These are phyloP conservation scores for Agelaius phoeniceus DNA, from an alignment of 2,113 vertebrate species.

Conservation along the genomic window DNA sequence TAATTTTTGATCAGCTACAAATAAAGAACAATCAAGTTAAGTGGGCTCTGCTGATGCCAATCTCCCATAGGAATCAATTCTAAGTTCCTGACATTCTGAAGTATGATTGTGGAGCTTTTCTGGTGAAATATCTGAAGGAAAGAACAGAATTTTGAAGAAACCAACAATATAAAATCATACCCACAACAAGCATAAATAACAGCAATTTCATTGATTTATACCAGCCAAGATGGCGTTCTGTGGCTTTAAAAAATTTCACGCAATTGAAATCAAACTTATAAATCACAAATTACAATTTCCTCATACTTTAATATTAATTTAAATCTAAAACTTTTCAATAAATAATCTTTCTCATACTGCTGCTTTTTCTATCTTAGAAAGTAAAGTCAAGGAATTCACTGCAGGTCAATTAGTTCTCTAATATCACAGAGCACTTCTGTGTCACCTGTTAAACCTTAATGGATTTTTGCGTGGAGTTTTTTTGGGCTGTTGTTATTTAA, in stretches of 20 bases:
- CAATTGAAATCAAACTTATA: constrained; percentile 7
- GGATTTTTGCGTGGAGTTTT: background rate
- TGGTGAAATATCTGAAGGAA: background rate
- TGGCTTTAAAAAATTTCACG: background rate
- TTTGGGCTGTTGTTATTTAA: background rate
- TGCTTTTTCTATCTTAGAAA: background rate
- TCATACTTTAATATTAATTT: constrained; percentile 18
- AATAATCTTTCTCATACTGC: background rate
- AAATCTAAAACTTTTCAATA: background rate
- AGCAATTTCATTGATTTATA: background rate
- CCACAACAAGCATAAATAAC: background rate
- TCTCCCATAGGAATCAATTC: background rate
- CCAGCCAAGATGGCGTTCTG: background rate
- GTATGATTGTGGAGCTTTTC: background rate
- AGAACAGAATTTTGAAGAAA: background rate
- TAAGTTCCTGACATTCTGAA: background rate
- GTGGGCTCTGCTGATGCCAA: background rate
- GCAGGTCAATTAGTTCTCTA: background rate
- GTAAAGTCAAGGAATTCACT: background rate
- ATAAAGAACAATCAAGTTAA: background rate
- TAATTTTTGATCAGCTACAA: background rate
- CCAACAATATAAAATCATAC: background rate
- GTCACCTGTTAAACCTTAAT: background rate
- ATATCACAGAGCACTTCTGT: background rate
- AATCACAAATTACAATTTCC: background rate